Evolutionary conservation across 2,888 invertebrate species (phyloP).

Genomic region (Atethmia centrago): DNA sequence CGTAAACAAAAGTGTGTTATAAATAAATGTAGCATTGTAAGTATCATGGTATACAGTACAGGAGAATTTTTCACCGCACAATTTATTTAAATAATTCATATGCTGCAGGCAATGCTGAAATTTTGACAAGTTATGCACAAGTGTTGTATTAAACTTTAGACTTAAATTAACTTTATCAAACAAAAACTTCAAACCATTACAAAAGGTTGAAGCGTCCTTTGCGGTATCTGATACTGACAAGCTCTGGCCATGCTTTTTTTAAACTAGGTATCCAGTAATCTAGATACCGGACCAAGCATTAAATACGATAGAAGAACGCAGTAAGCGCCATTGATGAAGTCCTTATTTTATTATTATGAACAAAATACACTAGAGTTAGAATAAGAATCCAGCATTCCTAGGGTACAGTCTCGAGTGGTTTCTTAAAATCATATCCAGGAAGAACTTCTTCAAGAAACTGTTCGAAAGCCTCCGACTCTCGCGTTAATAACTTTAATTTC

Average conservation of each 20-base stretch:
- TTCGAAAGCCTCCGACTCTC: no score
- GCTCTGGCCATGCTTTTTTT: not conserved
- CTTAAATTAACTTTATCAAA: conserved; percentile 36
- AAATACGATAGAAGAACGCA: conserved; percentile 65
- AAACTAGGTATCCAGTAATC: not conserved
- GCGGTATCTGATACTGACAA: not conserved
- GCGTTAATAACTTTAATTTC: no score
- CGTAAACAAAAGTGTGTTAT: conserved; percentile 63
- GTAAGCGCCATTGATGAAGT: conserved; percentile 61
- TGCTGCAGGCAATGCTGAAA: conserved; percentile 74
- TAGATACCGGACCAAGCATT: conserved; percentile 46
- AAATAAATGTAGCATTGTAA: conserved; percentile 70
- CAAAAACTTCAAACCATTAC: conserved; percentile 47
- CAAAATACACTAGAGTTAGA: no score
- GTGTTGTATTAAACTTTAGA: conserved; percentile 8
- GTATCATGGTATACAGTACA: conserved; percentile 64
- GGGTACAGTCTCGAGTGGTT: no score
- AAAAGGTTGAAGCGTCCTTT: conserved; percentile 22
- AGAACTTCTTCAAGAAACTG: no score
- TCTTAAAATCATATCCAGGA: no score
- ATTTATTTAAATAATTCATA: conserved; percentile 72
- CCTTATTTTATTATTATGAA: no score
- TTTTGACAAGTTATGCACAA: conserved; percentile 70
- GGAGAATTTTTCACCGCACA: conserved; percentile 64
- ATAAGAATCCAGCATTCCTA: no score